Evolutionary conservation across 2,113 vertebrate species (phyloP), one percentile per base, ranked within the genome.

Genomic region (Cottus gobio): DNA sequence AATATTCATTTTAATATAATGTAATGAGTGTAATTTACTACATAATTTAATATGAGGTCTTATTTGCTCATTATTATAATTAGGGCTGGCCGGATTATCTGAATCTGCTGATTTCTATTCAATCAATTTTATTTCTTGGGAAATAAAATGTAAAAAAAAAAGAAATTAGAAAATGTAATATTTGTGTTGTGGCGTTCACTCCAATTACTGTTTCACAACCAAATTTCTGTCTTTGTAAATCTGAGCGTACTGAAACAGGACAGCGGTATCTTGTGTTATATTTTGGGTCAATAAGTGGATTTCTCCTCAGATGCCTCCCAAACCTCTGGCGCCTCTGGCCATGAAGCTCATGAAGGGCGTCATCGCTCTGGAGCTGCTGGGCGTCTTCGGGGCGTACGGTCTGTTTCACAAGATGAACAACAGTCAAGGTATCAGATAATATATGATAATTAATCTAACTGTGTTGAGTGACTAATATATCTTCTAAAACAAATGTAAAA

Each of bases 321-420:
- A 80, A 75, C 57, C 85, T 24, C 86, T 93, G 78, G 83, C 73
- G 22, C 78, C 91, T 16, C 56, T 89, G 63, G 82, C 88, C 36
- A 83, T 68, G 58, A 93, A 54, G 26, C n/a, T 95, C 12, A 56
- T 96, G 73, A 95, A 93, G 80, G 92, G 84, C 0, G 50, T 96
- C 75, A 5, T 96, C n/a, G 9, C 65, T 0, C 2, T 93, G 42
- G 95, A 96, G 89, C 18, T 95, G 65, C 78, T 89, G n/a, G 95
- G 94, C 1, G 58, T 95, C 6, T 26, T 87, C 0, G 95, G 95
- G 1, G 95, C 82, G 0, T 96, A 94, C 61, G 28, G 65, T 0
- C 76, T 96, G 2, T 96, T 92, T 48, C 83, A 87, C 44, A 87
- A 2, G 79, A 95, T 96, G 94, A 89, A 96, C 77, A 60, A 20